Conservation (phyloP, 92 coral and sea anemone genomes). For the Nematostella vectensis region DNA sequence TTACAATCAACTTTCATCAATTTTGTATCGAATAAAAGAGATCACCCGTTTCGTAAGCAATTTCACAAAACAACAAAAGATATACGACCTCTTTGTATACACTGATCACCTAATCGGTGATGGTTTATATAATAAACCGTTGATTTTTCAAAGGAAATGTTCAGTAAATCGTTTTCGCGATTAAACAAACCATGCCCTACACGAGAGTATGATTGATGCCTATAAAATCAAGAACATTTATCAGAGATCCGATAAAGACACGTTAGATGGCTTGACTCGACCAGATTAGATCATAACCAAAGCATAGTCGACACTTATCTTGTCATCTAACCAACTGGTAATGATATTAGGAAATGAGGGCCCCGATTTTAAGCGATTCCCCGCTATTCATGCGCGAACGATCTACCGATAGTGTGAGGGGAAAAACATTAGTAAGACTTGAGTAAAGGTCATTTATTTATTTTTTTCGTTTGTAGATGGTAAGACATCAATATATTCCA, state of each 20-base stretch:
- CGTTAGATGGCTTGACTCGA: background rate
- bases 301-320: background rate
- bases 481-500: no score
- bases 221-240: background rate
- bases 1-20: background rate
- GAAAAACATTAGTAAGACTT: no score
- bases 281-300: background rate
- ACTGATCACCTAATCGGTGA: no score
- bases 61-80: background rate
- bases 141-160: no score
- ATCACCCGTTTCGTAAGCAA: background rate
- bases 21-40: constrained; percentile 5
- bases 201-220: background rate
- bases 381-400: no score
- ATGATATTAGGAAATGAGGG: background rate
- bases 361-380: no score
- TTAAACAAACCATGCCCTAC: background rate
- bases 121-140: no score
- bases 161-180: background rate
- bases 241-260: background rate
- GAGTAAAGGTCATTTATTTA: no score
- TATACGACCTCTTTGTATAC: background rate
- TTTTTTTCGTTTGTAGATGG: no score
- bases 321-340: background rate
- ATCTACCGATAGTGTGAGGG: no score